Evolutionary conservation across 2,888 invertebrate species (phyloP).

Genomic region (Halictus ligatus): DNA sequence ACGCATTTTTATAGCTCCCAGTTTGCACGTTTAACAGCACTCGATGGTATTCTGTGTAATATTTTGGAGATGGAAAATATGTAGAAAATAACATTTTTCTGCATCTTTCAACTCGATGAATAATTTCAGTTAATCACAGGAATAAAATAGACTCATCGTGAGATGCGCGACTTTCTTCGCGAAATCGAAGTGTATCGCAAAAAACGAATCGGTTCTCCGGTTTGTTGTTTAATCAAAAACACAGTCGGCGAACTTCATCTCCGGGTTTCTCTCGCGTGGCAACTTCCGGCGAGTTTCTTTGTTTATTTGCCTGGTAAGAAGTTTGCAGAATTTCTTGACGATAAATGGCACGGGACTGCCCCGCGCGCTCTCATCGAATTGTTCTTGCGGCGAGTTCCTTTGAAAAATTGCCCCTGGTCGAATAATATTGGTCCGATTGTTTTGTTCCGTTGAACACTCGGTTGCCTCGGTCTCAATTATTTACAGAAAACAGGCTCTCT

Average conservation of each 20-base stretch:
- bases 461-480: constrained; percentile 52
- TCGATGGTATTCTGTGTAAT: neutral
- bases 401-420: constrained; percentile 55
- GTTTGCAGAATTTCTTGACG: constrained; percentile 41
- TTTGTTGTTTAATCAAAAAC: constrained; percentile 49
- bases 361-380: constrained; percentile 13
- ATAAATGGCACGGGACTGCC: constrained; percentile 28
- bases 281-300: constrained; percentile 42
- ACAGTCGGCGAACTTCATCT: constrained; percentile 30
- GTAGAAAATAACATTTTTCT: neutral
- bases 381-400: constrained; percentile 31
- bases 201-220: constrained; percentile 20
- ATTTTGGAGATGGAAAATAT: neutral
- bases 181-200: neutral
- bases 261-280: constrained; percentile 19
- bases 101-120: too few species aligned
- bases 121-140: too few species aligned
- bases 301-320: constrained; percentile 29
- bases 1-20: neutral
- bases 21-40: neutral
- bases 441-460: constrained; percentile 36
- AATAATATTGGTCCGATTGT: constrained; percentile 61
- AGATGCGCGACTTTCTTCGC: too few species aligned
- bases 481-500: constrained; percentile 44
- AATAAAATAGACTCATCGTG: too few species aligned